Conservation (phyloP, 1,140 invertebrate species). For the Penaeus vannamei region DNA sequence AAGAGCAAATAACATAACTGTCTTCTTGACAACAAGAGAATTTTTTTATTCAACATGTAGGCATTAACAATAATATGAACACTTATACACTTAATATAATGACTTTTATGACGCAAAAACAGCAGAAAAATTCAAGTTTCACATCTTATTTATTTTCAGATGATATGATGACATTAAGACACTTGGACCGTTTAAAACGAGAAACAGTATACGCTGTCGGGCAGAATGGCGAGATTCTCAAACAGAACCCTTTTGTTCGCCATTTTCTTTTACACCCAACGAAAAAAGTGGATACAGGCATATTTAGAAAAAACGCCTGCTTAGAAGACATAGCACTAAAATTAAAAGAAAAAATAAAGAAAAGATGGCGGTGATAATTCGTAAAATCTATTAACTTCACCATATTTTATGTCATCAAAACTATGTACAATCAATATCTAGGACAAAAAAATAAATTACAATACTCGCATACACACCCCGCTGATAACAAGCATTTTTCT, state of each 20-base stretch:
- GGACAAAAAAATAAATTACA: slow-evolving; percentile 62
- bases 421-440: slow-evolving; percentile 46
- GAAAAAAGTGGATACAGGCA: background rate
- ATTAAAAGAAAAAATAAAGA: background rate
- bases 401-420: slow-evolving; percentile 34
- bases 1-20: slow-evolving; percentile 48
- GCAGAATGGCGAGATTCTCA: too few relatives aligned
- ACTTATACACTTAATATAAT: slow-evolving; percentile 60
- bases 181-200: slow-evolving; percentile 57
- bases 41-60: slow-evolving; percentile 60
- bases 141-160: slow-evolving; percentile 31
- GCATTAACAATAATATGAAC: slow-evolving; percentile 62
- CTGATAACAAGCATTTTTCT: background rate
- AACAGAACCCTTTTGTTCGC: too few relatives aligned
- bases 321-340: slow-evolving; percentile 1
- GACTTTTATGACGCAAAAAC: slow-evolving; percentile 13
- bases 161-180: slow-evolving; percentile 62
- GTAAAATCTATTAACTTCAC: slow-evolving; percentile 27
- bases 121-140: slow-evolving; percentile 18
- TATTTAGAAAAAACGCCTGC: background rate
- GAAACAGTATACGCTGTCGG: too few relatives aligned
- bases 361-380: background rate
- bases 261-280: slow-evolving; percentile 29
- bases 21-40: slow-evolving; percentile 58
- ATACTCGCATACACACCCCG: slow-evolving; percentile 48